Conservation (phyloP, 2,797 vertebrate genomes). For the Epinephelus coioides region DNA sequence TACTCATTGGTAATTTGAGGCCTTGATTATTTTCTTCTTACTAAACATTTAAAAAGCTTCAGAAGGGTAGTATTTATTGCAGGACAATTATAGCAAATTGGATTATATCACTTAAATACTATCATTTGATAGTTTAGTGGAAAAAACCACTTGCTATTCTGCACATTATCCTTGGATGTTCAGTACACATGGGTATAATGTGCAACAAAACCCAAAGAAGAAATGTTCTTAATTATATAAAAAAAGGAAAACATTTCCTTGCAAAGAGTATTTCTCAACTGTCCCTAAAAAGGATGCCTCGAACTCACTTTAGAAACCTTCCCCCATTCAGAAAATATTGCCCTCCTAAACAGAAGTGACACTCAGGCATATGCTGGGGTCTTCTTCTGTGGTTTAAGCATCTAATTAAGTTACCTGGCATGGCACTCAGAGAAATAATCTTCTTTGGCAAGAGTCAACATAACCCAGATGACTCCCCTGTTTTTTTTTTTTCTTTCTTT, state of each 20-base stretch:
- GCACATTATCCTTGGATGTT: not conserved
- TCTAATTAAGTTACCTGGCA: conserved; percentile 72
- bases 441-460: conserved; percentile 37
- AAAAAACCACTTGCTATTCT: not conserved
- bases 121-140: not conserved
- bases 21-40: not conserved
- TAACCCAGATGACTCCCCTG: conserved; percentile 20
- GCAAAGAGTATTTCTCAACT: conserved; percentile 36
- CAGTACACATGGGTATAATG: not conserved
- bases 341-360: conserved; percentile 71
- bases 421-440: conserved; percentile 51
- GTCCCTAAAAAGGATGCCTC: conserved; percentile 43
- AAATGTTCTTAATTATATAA: not conserved
- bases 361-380: conserved; percentile 48
- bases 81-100: not conserved
- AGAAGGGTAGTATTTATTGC: not conserved
- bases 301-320: conserved; percentile 53
- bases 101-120: not conserved
- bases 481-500: conserved; percentile 34
- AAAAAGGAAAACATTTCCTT: not conserved
- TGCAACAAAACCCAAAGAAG: not conserved
- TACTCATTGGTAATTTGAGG: not conserved
- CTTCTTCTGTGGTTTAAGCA: conserved; percentile 50
- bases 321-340: conserved; percentile 59
- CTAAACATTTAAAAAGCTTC: not conserved